These are phyloP conservation scores for Andrena fulva DNA, from an alignment of 2,888 invertebrate species.

Conservation along the genomic window DNA sequence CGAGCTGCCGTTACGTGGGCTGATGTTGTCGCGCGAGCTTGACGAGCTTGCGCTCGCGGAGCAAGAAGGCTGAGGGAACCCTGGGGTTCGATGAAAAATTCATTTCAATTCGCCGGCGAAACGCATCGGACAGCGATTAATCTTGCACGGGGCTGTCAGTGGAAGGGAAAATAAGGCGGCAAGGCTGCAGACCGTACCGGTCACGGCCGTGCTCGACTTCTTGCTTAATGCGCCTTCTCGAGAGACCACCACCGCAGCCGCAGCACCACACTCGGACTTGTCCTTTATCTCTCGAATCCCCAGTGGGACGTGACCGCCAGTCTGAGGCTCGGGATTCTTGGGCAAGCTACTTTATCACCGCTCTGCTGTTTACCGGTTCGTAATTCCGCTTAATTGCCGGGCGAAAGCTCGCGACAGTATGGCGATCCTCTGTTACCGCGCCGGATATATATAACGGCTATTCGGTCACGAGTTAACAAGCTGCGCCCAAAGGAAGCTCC, in stretches of 20 bases:
- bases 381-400: slow-evolving; percentile 47
- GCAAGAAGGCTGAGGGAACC: neutral
- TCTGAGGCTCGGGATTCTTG: slow-evolving; percentile 12
- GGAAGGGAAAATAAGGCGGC: slow-evolving; percentile 55
- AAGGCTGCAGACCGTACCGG: slow-evolving; percentile 41
- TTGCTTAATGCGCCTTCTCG: slow-evolving; percentile 58
- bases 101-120: slow-evolving; percentile 20
- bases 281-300: slow-evolving; percentile 58
- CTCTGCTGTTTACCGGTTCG: slow-evolving; percentile 32
- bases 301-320: slow-evolving; percentile 46
- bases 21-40: too few species aligned
- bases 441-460: neutral
- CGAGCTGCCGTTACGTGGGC: too few species aligned
- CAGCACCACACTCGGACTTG: slow-evolving; percentile 53
- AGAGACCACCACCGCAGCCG: slow-evolving; percentile 35
- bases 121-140: slow-evolving; percentile 53
- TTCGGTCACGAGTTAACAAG: neutral
- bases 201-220: slow-evolving; percentile 54
- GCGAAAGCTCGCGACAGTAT: neutral
- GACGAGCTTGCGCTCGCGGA: neutral
- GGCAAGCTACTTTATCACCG: slow-evolving; percentile 35
- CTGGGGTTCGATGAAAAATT: slow-evolving; percentile 31
- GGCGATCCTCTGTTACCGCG: neutral
- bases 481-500: neutral
- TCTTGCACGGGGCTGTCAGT: slow-evolving; percentile 49